Percentiles rank a stretch among this genome's conserved stretches.
Evolutionary conservation across 1,140 invertebrate genomes (phyloP).

Genomic region (Capitella teleta): DNA sequence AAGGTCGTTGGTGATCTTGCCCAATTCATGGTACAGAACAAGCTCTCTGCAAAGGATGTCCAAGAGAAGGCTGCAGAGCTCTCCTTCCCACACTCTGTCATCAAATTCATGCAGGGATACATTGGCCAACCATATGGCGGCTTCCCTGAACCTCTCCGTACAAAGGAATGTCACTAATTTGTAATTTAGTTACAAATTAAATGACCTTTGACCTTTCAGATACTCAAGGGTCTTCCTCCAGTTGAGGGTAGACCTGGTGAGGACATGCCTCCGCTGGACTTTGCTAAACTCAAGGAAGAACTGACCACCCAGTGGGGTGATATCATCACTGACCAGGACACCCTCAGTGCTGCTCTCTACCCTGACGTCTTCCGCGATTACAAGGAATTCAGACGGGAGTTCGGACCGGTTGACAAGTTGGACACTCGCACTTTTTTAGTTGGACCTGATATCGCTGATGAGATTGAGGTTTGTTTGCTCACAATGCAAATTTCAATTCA

Average conservation of each 20-base stretch:
- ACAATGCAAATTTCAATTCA: too few species aligned
- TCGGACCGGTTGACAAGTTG: constrained; percentile 91
- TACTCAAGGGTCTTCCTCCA: constrained; percentile 79
- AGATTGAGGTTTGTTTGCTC: constrained; percentile 77
- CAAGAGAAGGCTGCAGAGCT: constrained; percentile 81
- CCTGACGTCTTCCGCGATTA: constrained; percentile 91
- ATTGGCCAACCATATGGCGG: constrained; percentile 92
- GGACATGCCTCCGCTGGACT: constrained; percentile 72
- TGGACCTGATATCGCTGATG: constrained; percentile 91
- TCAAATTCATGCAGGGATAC: constrained; percentile 94
- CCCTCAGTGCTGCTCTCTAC: constrained; percentile 94
- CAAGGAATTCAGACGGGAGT: constrained; percentile 73
- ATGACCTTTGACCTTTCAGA: too few species aligned
- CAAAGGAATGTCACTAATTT: constrained; percentile 48
- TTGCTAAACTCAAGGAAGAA: constrained; percentile 66
- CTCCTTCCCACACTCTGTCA: constrained; percentile 93
- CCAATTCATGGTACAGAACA: constrained; percentile 99
- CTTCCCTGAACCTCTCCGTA: constrained; percentile 89
- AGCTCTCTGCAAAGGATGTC: constrained; percentile 73
- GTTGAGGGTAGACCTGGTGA: constrained; percentile 84
- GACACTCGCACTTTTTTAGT: constrained; percentile 88
- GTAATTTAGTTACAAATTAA: too few species aligned
- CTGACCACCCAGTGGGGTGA: constrained; percentile 62
- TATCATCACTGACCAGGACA: constrained; percentile 66
- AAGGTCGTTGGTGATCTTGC: constrained; percentile 98